Evolutionary conservation across 2,888 invertebrate species (phyloP).

Genomic region (Dynastes tityus): DNA sequence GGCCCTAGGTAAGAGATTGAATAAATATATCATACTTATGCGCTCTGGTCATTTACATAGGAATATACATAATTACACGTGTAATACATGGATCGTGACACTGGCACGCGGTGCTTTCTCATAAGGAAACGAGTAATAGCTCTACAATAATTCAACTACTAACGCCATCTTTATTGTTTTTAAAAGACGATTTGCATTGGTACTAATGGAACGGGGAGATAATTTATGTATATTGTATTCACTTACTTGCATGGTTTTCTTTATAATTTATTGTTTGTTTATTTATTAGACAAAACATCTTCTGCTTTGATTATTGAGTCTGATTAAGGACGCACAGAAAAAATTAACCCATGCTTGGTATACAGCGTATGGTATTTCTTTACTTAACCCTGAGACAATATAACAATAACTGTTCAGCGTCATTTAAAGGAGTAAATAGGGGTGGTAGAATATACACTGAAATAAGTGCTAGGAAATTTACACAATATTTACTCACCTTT

Average conservation of each 20-base stretch:
- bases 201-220: constrained; percentile 1
- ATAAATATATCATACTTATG: constrained; percentile 58
- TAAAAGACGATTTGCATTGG: constrained; percentile 24
- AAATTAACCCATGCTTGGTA: neutral
- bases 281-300: neutral
- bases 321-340: neutral
- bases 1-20: constrained; percentile 52
- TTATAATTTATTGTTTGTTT: constrained; percentile 8
- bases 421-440: no score
- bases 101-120: constrained; percentile 52
- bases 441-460: no score
- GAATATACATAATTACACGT: constrained; percentile 60
- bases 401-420: no score
- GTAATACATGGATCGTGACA: constrained; percentile 57
- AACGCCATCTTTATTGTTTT: constrained; percentile 34
- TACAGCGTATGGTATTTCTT: no score
- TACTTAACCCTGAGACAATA: no score
- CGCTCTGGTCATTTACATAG: constrained; percentile 57
- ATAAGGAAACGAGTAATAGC: constrained; percentile 33
- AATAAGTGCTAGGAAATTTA: no score
- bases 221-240: neutral
- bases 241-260: neutral
- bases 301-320: neutral
- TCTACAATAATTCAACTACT: constrained; percentile 21
- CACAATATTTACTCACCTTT: no score